Percentiles rank a stretch among this genome's conserved stretches.
Evolutionary conservation across 1,140 invertebrate genomes (phyloP).

Genomic region (Muscidifurax raptorellus): DNA sequence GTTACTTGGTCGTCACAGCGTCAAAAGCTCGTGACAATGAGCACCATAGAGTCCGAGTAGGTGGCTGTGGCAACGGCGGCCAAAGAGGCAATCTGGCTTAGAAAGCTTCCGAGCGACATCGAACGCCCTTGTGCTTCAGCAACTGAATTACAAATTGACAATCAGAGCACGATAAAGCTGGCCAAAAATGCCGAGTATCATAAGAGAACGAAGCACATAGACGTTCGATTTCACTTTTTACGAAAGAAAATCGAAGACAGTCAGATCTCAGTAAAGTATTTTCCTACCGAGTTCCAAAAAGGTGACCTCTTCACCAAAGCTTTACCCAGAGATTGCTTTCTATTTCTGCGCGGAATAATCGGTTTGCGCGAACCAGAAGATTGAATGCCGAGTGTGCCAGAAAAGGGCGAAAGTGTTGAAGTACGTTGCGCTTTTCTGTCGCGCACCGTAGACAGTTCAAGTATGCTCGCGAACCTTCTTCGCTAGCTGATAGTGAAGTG

Average conservation of each 20-base stretch:
- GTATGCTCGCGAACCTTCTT: too few species aligned
- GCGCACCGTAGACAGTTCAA: too few species aligned
- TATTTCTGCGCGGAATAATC: background rate
- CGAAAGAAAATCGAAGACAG: slow-evolving; percentile 56
- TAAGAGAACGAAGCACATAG: slow-evolving; percentile 64
- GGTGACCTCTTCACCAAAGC: too few species aligned
- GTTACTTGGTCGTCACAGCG: slow-evolving; percentile 43
- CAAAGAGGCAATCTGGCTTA: slow-evolving; percentile 68
- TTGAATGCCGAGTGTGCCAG: too few species aligned
- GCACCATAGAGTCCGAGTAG: slow-evolving; percentile 74
- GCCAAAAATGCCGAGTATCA: slow-evolving; percentile 66
- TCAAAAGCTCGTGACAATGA: slow-evolving; percentile 70
- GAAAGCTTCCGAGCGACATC: slow-evolving; percentile 56
- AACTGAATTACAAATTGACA: slow-evolving; percentile 60
- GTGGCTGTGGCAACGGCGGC: slow-evolving; percentile 67
- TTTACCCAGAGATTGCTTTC: too few species aligned
- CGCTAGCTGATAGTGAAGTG: too few species aligned
- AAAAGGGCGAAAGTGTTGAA: too few species aligned
- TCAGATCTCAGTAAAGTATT: slow-evolving; percentile 35
- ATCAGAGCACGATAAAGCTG: slow-evolving; percentile 68
- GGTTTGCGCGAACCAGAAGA: too few species aligned
- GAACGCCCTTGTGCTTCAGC: slow-evolving; percentile 46
- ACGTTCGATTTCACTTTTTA: slow-evolving; percentile 65
- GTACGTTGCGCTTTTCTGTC: too few species aligned
- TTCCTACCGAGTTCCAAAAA: too few species aligned